Evolutionary conservation across 2,888 invertebrate genomes (phyloP).

Genomic region (Melangyna quadrimaculata): DNA sequence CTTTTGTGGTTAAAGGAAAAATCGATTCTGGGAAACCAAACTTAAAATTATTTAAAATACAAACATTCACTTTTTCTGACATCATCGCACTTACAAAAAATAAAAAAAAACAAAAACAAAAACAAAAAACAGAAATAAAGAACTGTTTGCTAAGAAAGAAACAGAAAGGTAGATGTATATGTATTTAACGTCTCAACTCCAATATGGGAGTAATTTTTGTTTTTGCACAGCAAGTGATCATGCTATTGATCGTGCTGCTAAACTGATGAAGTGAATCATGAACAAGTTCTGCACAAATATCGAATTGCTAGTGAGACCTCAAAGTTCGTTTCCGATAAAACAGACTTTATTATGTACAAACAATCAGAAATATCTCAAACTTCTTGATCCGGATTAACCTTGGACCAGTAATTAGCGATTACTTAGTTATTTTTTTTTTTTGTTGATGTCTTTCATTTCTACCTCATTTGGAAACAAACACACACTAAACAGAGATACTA

Average conservation of each 20-base stretch:
- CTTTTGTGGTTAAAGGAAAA: slow-evolving; percentile 9
- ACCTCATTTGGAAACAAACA: background rate
- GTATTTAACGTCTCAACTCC: background rate
- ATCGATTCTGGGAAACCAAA: slow-evolving; percentile 19
- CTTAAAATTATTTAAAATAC: slow-evolving; percentile 33
- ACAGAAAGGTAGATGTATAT: background rate
- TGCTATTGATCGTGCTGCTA: slow-evolving; percentile 37
- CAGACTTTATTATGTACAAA: background rate
- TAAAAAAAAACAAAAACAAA: background rate
- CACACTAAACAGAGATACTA: background rate
- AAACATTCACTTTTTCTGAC: slow-evolving; percentile 55
- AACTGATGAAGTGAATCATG: slow-evolving; percentile 53
- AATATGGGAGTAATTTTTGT: background rate
- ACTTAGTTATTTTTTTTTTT: slow-evolving; percentile 19
- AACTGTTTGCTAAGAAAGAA: background rate
- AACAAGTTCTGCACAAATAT: slow-evolving; percentile 32
- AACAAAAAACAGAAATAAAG: background rate
- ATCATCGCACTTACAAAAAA: slow-evolving; percentile 52
- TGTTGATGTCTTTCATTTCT: background rate
- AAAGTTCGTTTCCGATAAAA: slow-evolving; percentile 13
- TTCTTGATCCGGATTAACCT: slow-evolving; percentile 65
- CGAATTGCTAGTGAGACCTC: background rate
- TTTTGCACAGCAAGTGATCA: slow-evolving; percentile 35
- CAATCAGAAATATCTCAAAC: slow-evolving; percentile 32
- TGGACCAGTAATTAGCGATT: slow-evolving; percentile 64